Conservation (phyloP, 2,113 vertebrate genomes). For the Paedocypris sp. region DNA sequence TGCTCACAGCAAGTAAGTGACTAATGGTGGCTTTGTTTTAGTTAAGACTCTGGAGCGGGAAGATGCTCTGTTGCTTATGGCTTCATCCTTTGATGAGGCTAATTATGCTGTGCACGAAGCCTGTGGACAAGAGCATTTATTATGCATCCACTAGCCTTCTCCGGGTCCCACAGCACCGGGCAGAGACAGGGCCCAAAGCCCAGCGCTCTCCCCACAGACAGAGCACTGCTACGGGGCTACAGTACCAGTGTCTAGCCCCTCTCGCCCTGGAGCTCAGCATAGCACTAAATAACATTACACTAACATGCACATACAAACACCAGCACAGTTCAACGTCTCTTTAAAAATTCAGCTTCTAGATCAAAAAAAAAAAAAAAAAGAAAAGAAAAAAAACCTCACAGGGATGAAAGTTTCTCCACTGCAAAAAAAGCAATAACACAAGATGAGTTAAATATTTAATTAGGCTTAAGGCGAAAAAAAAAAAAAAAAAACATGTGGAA, state of each 20-base stretch:
- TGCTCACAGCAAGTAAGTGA: neutral
- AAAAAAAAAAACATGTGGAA: neutral
- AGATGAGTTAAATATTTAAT: neutral
- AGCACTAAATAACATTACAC: slow-evolving; percentile 23
- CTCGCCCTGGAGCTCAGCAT: slow-evolving; percentile 25
- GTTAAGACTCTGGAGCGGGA: slow-evolving; percentile 46
- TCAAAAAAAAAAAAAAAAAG: slow-evolving; percentile 13
- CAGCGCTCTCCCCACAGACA: slow-evolving; percentile 47
- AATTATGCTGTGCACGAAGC: slow-evolving; percentile 61
- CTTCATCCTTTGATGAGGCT: slow-evolving; percentile 51
- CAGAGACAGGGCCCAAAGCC: slow-evolving; percentile 51
- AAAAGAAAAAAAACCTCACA: too few relatives aligned
- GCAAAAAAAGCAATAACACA: neutral
- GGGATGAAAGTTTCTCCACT: neutral
- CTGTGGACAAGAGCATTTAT: slow-evolving; percentile 58
- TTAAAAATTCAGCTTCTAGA: slow-evolving; percentile 18
- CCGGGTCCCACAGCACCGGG: slow-evolving; percentile 21
- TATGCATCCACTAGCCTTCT: slow-evolving; percentile 43
- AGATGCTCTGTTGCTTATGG: slow-evolving; percentile 29
- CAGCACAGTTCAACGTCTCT: neutral
- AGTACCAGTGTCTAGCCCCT: slow-evolving; percentile 34
- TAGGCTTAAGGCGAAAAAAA: neutral
- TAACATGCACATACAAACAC: slow-evolving; percentile 5
- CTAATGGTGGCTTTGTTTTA: slow-evolving; percentile 45
- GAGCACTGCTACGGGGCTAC: slow-evolving; percentile 48